Percentiles rank a stretch among this genome's conserved stretches.
Conservation (phyloP, 2,113 vertebrate genomes). For the Saguinus midas region DNA sequence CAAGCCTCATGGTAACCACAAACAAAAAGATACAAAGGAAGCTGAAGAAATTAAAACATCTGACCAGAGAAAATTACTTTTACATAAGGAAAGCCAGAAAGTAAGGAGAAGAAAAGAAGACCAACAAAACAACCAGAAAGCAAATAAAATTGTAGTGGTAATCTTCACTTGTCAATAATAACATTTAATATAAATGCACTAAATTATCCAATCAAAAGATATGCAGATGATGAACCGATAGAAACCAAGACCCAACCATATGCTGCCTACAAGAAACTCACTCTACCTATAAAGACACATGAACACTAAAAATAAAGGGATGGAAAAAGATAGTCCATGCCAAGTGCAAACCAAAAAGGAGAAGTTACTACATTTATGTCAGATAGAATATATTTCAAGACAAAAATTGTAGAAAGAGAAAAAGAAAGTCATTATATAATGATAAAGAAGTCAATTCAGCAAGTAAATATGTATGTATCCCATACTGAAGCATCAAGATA, state of each 20-base stretch:
- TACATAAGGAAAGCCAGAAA: not conserved
- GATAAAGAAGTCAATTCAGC: too few relatives aligned
- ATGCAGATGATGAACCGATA: not conserved
- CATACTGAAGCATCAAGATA: not conserved
- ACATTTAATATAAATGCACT: not conserved
- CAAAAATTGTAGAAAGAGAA: too few relatives aligned
- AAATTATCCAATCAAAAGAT: not conserved
- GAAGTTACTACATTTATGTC: not conserved
- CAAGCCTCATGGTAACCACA: not conserved
- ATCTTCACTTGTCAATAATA: not conserved
- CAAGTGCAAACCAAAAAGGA: not conserved
- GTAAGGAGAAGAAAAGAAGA: not conserved
- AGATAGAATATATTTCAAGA: not conserved
- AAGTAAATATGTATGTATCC: not conserved
- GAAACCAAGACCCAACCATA: not conserved
- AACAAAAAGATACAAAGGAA: not conserved
- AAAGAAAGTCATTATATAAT: too few relatives aligned
- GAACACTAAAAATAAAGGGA: not conserved
- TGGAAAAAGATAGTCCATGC: not conserved
- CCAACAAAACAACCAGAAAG: not conserved
- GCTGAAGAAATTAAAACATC: not conserved
- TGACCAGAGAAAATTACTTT: not conserved
- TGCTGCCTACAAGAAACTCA: not conserved
- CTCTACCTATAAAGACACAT: not conserved
- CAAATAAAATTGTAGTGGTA: not conserved